These are phyloP conservation scores for Aphidius gifuensis DNA, from an alignment of 1,140 invertebrate genomes.

Conservation along the genomic window DNA sequence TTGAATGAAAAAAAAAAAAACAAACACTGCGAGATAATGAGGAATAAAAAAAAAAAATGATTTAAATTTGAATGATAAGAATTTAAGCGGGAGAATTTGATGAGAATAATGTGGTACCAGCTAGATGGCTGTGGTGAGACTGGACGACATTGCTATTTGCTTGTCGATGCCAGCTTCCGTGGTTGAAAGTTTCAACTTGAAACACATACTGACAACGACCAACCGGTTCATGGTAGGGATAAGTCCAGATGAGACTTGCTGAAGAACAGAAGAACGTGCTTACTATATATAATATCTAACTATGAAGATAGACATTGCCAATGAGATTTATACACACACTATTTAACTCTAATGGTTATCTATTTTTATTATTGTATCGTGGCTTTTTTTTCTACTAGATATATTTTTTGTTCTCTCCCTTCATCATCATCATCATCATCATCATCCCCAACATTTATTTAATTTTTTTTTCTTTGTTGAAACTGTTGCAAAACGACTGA, in stretches of 20 bases:
- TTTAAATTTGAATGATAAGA: background rate
- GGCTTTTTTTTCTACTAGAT: too few relatives aligned
- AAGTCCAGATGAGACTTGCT: background rate
- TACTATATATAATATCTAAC: too few relatives aligned
- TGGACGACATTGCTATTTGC: conserved; percentile 39
- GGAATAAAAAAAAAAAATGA: background rate
- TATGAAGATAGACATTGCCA: too few relatives aligned
- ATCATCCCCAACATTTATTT: too few relatives aligned
- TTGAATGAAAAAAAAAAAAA: background rate
- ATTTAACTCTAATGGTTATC: too few relatives aligned
- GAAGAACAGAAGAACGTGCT: too few relatives aligned
- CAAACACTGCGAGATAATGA: background rate
- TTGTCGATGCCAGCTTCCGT: conserved; percentile 42
- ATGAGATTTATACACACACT: too few relatives aligned
- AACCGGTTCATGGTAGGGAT: conserved; percentile 16
- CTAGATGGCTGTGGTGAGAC: conserved; percentile 41
- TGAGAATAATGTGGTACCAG: conserved; percentile 22
- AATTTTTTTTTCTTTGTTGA: too few relatives aligned
- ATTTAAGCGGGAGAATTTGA: conserved; percentile 6
- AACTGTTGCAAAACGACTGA: too few relatives aligned
- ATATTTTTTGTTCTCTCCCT: too few relatives aligned
- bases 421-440: too few relatives aligned
- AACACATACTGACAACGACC: conserved; percentile 10
- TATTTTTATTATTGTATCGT: too few relatives aligned
- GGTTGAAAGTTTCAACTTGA: conserved; percentile 22